Evolutionary conservation across 2,113 vertebrate species (phyloP).

Genomic region (Pseudorasbora parva): DNA sequence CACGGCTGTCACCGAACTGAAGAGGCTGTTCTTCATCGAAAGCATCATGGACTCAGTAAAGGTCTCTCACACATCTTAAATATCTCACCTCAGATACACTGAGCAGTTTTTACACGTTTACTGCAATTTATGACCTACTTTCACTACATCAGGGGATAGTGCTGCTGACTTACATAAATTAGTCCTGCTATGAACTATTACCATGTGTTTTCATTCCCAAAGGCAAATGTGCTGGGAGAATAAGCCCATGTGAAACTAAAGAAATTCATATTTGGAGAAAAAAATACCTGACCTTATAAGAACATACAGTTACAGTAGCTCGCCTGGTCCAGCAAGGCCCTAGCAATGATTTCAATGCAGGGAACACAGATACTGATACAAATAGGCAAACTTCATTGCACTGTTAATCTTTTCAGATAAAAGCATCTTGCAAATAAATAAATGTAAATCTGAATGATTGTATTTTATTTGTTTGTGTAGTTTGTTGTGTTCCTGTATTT

Average conservation of each 20-base stretch:
- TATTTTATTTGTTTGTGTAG: constrained; percentile 66
- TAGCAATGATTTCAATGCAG: neutral
- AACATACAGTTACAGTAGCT: neutral
- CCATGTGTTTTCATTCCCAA: constrained; percentile 26
- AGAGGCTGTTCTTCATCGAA: constrained; percentile 86
- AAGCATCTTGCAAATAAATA: neutral
- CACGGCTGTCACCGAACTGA: constrained; percentile 75
- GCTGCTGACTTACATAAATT: constrained; percentile 15
- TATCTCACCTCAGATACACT: constrained; percentile 8
- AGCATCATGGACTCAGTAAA: constrained; percentile 87
- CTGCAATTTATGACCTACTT: constrained; percentile 35
- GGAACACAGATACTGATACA: neutral
- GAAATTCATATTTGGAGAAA: neutral
- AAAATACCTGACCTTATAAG: neutral
- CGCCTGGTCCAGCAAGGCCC: neutral
- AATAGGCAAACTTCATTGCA: neutral
- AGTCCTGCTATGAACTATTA: constrained; percentile 11
- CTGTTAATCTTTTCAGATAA: neutral
- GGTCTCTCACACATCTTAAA: constrained; percentile 68
- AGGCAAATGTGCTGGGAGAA: neutral
- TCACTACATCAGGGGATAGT: constrained; percentile 25
- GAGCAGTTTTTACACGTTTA: neutral
- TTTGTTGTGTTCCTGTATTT: constrained; percentile 86
- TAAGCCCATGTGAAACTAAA: neutral
- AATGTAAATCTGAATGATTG: neutral